phyloP scores from a whole-genome alignment of 2,113 vertebrate genomes.

The Vireo altiloquus region DNA sequence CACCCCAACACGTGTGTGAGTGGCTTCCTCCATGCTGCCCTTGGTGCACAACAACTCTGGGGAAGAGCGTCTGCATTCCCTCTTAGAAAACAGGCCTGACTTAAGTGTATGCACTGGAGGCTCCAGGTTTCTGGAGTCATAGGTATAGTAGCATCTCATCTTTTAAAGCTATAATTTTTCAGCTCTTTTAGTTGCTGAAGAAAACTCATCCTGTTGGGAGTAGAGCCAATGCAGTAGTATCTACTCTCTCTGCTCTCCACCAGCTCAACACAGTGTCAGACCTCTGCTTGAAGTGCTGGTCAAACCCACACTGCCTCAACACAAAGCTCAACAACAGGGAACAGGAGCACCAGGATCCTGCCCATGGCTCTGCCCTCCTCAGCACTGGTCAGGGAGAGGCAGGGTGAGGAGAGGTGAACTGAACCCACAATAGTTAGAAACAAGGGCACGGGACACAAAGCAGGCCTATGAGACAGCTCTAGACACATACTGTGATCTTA shows the following conservation, averaged over 20 bases:
- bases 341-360: not conserved
- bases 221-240: not conserved
- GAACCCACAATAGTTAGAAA: not conserved
- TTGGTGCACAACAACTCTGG: not conserved
- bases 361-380: not conserved
- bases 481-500: not conserved
- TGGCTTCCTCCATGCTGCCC: not conserved
- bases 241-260: not conserved
- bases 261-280: not conserved
- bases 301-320: not conserved
- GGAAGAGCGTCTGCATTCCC: not conserved
- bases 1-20: accelerated
- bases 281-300: not conserved
- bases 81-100: not conserved
- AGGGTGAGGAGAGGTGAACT: not conserved
- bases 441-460: not conserved
- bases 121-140: not conserved
- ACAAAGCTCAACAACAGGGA: not conserved
- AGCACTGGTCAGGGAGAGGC: not conserved
- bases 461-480: not conserved
- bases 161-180: not conserved
- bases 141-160: not conserved
- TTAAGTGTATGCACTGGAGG: not conserved
- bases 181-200: not conserved
- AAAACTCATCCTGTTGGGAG: not conserved